Evolutionary conservation across 2,797 vertebrate genomes (phyloP).

Genomic region (Sebastes vulpes): DNA sequence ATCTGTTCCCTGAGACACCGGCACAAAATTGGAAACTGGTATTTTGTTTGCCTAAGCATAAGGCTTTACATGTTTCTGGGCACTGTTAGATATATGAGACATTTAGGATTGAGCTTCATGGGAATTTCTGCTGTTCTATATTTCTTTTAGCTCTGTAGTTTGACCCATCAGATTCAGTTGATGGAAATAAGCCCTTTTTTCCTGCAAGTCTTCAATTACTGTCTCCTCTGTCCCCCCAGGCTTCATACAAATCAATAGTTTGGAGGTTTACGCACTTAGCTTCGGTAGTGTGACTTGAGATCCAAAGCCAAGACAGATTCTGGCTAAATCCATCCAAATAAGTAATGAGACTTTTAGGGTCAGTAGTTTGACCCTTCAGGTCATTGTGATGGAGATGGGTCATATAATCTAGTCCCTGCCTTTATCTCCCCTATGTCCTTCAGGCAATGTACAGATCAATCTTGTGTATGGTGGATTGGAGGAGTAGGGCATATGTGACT

Average conservation of each 20-base stretch:
- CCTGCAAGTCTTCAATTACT: constrained; percentile 34
- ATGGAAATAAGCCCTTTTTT: constrained; percentile 37
- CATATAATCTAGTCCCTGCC: constrained; percentile 19
- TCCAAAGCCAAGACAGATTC: constrained; percentile 23
- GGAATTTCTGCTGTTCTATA: neutral
- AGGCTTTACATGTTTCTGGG: neutral
- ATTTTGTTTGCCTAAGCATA: neutral
- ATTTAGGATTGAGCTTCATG: neutral
- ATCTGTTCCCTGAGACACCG: neutral
- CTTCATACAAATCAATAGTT: constrained; percentile 56
- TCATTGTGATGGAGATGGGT: constrained; percentile 36
- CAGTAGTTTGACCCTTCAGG: constrained; percentile 32
- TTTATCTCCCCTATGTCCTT: constrained; percentile 22
- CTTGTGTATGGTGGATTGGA: neutral
- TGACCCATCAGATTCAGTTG: constrained; percentile 7
- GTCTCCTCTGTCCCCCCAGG: constrained; percentile 32
- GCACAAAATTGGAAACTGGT: neutral
- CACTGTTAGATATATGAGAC: neutral
- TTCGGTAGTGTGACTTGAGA: constrained; percentile 12
- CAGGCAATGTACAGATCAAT: constrained; percentile 33
- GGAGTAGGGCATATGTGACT: neutral
- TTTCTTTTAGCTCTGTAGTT: constrained; percentile 5
- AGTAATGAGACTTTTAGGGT: constrained; percentile 38
- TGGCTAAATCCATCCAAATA: constrained; percentile 36
- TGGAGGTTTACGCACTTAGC: constrained; percentile 25